Evolutionary conservation across 2,888 invertebrate genomes (phyloP).

Genomic region (Linnaemya vulpina): DNA sequence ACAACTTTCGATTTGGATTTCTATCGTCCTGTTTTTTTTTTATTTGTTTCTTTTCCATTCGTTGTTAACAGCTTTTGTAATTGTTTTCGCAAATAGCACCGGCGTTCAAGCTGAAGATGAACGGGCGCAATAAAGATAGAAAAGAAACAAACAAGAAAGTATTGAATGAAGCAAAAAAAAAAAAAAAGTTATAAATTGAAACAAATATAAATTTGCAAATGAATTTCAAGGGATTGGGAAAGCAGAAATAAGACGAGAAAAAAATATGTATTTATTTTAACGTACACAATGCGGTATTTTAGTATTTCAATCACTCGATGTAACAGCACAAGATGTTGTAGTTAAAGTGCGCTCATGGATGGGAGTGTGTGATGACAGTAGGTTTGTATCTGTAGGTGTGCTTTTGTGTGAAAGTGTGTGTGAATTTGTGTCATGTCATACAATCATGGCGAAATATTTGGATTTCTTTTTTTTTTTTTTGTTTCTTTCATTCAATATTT

Average conservation of each 20-base stretch:
- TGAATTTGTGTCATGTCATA: constrained; percentile 8
- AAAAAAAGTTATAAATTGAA: constrained; percentile 34
- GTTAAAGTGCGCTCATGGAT: not conserved
- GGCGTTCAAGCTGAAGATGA: not conserved
- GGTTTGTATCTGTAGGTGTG: not conserved
- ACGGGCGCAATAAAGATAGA: not conserved
- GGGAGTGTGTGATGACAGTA: not conserved
- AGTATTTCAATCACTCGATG: constrained; percentile 5
- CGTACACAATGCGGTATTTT: constrained; percentile 1
- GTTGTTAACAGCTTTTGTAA: not conserved
- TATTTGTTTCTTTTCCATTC: constrained; percentile 55
- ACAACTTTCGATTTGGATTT: constrained; percentile 81
- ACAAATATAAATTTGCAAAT: constrained; percentile 37
- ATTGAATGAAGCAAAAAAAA: no score
- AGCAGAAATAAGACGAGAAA: not conserved
- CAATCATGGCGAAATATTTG: constrained; percentile 26
- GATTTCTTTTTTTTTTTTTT: constrained; percentile 7
- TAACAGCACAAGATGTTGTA: not conserved
- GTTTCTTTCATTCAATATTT: not conserved
- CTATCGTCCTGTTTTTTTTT: no score
- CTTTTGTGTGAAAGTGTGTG: not conserved
- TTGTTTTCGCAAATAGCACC: constrained; percentile 7
- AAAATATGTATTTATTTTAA: not conserved
- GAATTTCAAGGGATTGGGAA: not conserved
- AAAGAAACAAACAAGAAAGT: not conserved